Conservation (phyloP, 2,113 vertebrate species). For the Patagioenas fasciata region DNA sequence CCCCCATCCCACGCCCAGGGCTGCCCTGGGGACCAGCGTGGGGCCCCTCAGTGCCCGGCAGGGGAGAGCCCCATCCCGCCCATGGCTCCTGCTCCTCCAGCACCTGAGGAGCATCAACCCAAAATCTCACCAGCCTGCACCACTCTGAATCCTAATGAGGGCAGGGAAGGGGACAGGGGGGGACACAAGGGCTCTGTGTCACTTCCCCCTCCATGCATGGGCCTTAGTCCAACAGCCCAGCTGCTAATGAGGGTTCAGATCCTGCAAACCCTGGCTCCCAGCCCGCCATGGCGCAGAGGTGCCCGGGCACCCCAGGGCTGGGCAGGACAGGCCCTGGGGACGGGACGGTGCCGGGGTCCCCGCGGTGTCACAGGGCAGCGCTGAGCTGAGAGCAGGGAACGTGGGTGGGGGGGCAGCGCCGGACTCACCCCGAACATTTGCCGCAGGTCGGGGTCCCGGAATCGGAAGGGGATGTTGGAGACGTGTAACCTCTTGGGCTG, state of each 20-base stretch:
- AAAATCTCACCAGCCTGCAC: neutral
- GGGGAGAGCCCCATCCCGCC: neutral
- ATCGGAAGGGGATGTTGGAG: constrained; percentile 99
- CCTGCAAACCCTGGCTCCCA: neutral
- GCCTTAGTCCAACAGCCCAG: neutral
- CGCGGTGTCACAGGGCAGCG: accelerated
- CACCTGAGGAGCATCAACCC: neutral
- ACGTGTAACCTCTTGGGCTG: constrained; percentile 96
- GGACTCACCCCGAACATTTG: constrained; percentile 96
- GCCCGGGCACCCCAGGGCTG: accelerated
- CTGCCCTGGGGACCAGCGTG: neutral
- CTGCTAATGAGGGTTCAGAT: neutral
- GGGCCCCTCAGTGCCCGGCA: neutral
- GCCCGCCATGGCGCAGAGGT: accelerated
- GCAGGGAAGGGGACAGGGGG: neutral
- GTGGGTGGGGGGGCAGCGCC: accelerated
- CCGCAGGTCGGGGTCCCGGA: constrained; percentile 95
- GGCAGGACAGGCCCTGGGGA: accelerated
- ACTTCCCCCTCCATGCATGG: accelerated
- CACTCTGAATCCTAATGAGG: neutral
- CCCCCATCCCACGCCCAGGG: neutral
- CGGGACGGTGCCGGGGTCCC: neutral
- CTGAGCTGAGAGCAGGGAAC: accelerated
- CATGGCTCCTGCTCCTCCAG: neutral
- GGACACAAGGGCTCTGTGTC: neutral